Evolutionary conservation across 2,797 vertebrate genomes (phyloP).

Genomic region (Phataginus tricuspis): DNA sequence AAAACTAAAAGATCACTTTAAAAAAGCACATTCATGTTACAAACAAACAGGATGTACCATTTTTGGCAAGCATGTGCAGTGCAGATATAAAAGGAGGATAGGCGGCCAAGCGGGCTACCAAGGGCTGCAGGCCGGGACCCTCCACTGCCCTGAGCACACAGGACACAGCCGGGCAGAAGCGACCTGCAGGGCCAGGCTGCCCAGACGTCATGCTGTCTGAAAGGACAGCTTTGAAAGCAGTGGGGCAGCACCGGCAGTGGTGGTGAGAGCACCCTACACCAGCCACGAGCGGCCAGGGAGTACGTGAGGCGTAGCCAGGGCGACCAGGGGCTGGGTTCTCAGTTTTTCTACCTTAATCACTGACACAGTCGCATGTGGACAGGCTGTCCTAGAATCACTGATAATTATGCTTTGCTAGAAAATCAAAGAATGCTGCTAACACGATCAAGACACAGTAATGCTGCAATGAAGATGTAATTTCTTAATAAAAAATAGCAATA

Average conservation of each 20-base stretch:
- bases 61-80: neutral
- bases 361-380: neutral
- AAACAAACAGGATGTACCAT: neutral
- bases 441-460: rapidly evolving
- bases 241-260: too few species aligned
- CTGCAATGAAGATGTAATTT: rapidly evolving
- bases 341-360: too few species aligned
- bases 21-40: too few species aligned
- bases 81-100: rapidly evolving
- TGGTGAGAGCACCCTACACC: too few species aligned
- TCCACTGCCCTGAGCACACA: neutral
- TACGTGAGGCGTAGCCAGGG: rapidly evolving
- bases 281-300: neutral
- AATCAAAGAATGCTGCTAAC: rapidly evolving
- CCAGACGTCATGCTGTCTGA: neutral
- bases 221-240: rapidly evolving
- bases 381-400: neutral
- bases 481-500: too few species aligned
- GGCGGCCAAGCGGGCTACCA: rapidly evolving
- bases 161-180: neutral
- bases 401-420: rapidly evolving
- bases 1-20: neutral
- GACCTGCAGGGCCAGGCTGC: neutral
- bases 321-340: neutral
- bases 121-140: neutral